Base-by-base conservation (phyloP, 35 echinoderm and acorn worm species). In the Apostichopus japonicus region DNA sequence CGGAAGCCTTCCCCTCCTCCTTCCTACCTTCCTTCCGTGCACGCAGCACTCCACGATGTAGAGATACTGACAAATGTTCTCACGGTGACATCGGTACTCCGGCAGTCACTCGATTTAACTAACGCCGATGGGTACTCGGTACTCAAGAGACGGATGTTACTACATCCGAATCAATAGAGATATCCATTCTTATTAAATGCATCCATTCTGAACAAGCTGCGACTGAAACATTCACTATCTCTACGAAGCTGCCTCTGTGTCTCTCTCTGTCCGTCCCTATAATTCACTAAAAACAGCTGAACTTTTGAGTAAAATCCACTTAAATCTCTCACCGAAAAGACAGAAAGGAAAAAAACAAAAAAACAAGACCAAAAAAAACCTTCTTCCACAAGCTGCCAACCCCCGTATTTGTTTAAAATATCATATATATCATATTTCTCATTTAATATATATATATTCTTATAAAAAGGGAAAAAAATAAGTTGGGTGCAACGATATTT, bases 221-320 rank as follows among this genome's bases (percentile, higher is more conserved):
- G 9, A 8, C 33, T 83, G 79, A 55, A 83, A 83, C 79, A 83
- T 55, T 83, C 17, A 54, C 79, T 83, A 83, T 24, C 52, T 54
- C 79, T 83, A 83, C 79, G 52, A 83, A 83, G 79, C 79, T 83
- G 79, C 79, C 10, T 6, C 51, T 14, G 79, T 83, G 79, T 83
- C 33, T 52, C 33, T 53, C 79, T 83, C 79, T 44, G n/a, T 55
- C 53, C 79, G 19, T 55, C 54, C 79, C 79, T 55, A 19, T 8
- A 67, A 67, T 54, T 7, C 79, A 83, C 17, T 53, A 53, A 52
- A 14, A 83, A 83, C 79, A 83, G 79, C 79, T 83, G 79, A 83
- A 44, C 79, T 54, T 44, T 44, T 14, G 44, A 83, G 53, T 54
- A 83, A 83, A 11, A 67, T 67, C 19, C 63, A 67, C 19, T 67